Conservation (phyloP, 1,140 invertebrate species). For the Capitella teleta region DNA sequence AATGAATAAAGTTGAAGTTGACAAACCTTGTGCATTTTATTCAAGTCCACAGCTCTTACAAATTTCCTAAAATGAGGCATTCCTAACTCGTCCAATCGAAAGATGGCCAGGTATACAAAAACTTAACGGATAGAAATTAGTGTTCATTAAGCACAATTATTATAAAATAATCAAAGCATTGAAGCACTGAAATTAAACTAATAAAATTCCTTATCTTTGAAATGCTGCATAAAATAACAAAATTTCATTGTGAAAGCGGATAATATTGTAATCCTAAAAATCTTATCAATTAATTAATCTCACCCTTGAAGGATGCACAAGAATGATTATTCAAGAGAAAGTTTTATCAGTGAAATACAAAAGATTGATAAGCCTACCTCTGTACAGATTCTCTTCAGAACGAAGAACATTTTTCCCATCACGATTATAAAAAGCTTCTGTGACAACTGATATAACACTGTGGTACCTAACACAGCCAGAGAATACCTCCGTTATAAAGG, state of each 20-base stretch:
- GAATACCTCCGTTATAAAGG: constrained; percentile 36
- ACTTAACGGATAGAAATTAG: constrained; percentile 22
- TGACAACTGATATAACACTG: constrained; percentile 23
- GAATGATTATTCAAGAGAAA: too few species aligned
- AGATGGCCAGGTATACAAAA: constrained; percentile 30
- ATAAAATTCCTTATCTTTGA: too few species aligned
- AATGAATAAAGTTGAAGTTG: neutral
- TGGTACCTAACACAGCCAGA: constrained; percentile 30
- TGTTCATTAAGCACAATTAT: too few species aligned
- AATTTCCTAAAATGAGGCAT: constrained; percentile 32
- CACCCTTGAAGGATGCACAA: too few species aligned
- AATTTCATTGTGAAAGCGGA: too few species aligned
- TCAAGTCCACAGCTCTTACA: constrained; percentile 25
- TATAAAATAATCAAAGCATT: too few species aligned
- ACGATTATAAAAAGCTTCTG: constrained; percentile 29
- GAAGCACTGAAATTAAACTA: too few species aligned
- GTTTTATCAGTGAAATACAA: too few species aligned
- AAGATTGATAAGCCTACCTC: too few species aligned
- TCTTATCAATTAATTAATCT: too few species aligned
- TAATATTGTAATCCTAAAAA: too few species aligned
- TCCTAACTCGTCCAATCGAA: constrained; percentile 37
- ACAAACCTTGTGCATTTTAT: constrained; percentile 32
- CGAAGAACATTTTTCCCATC: constrained; percentile 31
- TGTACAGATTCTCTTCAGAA: constrained; percentile 26
- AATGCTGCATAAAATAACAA: too few species aligned